Evolutionary conservation across 2,113 vertebrate genomes (phyloP).

Genomic region (Bujurquina vittata): DNA sequence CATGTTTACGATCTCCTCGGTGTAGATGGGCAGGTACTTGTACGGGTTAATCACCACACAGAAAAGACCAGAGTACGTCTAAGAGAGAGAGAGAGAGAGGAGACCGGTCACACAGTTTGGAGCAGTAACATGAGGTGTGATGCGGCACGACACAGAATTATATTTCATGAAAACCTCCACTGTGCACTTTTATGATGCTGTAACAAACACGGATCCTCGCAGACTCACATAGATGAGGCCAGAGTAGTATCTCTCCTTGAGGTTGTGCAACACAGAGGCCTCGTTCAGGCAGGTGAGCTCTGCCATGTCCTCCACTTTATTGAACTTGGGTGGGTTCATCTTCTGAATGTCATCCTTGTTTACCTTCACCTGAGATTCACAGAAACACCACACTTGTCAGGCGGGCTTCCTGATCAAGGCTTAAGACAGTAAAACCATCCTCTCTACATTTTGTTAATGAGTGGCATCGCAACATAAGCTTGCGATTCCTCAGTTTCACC

Average conservation of each 20-base stretch:
- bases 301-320: constrained; percentile 86
- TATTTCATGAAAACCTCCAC: neutral
- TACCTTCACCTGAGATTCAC: constrained; percentile 69
- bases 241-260: constrained; percentile 85
- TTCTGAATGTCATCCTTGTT: constrained; percentile 85
- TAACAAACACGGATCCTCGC: neutral
- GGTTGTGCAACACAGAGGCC: constrained; percentile 85
- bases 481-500: constrained; percentile 40
- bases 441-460: too few relatives aligned
- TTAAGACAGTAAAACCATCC: neutral
- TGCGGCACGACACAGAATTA: neutral
- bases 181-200: neutral
- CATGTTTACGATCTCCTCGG: constrained; percentile 90
- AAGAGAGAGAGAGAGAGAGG: neutral
- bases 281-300: constrained; percentile 86
- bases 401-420: neutral
- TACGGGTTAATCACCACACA: constrained; percentile 93
- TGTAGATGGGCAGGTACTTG: constrained; percentile 91
- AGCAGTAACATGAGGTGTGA: neutral
- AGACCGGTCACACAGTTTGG: neutral
- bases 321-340: constrained; percentile 86
- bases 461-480: neutral
- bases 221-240: constrained; percentile 84
- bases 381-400: neutral
- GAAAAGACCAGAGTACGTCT: constrained; percentile 94